phyloP scores from a whole-genome alignment of 2,797 vertebrate species.

The Gallinago solitaria region DNA sequence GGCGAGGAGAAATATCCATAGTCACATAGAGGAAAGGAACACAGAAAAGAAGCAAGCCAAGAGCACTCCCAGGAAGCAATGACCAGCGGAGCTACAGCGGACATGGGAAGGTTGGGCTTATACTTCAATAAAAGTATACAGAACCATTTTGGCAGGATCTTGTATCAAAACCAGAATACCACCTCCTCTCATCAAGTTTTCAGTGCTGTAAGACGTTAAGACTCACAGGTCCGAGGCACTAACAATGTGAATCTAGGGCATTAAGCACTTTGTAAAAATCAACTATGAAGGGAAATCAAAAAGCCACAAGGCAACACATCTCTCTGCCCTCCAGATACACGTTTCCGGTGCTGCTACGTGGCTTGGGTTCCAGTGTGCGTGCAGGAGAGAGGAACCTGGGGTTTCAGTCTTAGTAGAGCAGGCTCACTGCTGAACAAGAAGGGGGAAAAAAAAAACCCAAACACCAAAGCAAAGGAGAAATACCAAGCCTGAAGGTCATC shows the following conservation, averaged over 20 bases:
- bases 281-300: not conserved
- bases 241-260: not conserved
- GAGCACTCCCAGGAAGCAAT: not conserved
- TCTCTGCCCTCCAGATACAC: not conserved
- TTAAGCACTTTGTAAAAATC: not conserved
- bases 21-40: not conserved
- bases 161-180: not conserved
- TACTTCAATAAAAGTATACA: not conserved
- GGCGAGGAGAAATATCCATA: not conserved
- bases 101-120: not conserved
- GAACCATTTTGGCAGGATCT: not conserved
- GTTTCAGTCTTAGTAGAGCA: slow-evolving; percentile 16
- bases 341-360: accelerated
- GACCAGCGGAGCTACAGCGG: not conserved
- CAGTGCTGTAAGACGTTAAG: not conserved
- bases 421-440: not conserved
- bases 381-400: not conserved
- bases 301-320: slow-evolving; percentile 3
- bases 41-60: not conserved
- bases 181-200: not conserved
- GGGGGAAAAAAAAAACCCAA: not conserved
- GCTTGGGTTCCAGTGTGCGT: not conserved
- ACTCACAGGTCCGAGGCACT: not conserved
- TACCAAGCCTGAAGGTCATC: slow-evolving; percentile 6
- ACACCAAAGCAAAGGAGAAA: not conserved